Conservation (phyloP, 2,113 vertebrate genomes). For the Ailurus styani region DNA sequence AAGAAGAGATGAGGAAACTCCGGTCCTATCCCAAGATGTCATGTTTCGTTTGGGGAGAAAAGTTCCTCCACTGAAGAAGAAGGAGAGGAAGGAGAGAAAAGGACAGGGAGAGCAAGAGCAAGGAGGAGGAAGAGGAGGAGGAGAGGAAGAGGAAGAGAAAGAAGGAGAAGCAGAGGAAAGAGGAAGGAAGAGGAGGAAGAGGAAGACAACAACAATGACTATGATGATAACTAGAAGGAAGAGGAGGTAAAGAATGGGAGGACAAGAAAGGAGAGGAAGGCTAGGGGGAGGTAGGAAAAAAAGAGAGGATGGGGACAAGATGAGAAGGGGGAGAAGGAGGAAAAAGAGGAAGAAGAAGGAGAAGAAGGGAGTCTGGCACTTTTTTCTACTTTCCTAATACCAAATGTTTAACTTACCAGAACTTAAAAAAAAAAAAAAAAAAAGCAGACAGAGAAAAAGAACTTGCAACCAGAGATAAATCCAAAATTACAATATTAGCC, state of each 20-base stretch:
- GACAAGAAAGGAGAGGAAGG: no score
- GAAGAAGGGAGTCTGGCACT: neutral
- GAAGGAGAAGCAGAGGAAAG: neutral
- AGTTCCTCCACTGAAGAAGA: neutral
- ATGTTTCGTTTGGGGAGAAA: neutral
- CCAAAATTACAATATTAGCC: neutral
- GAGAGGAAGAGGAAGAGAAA: neutral
- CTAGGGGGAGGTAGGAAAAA: no score
- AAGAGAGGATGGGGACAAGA: no score
- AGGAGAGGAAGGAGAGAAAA: neutral
- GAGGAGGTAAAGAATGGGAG: no score
- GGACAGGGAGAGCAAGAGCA: neutral
- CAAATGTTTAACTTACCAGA: neutral
- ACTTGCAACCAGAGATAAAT: neutral
- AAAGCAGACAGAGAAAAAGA: neutral
- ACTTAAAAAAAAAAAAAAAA: no score
- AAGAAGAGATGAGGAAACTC: neutral
- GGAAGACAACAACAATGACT: no score
- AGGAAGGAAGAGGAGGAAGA: no score
- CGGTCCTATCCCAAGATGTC: neutral
- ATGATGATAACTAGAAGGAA: no score
- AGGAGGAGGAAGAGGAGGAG: no score
- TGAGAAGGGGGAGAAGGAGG: no score
- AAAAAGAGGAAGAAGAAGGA: neutral
- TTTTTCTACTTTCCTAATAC: neutral